Evolutionary conservation across 2,888 invertebrate species (phyloP).

Genomic region (Micoletzkya japonica): DNA sequence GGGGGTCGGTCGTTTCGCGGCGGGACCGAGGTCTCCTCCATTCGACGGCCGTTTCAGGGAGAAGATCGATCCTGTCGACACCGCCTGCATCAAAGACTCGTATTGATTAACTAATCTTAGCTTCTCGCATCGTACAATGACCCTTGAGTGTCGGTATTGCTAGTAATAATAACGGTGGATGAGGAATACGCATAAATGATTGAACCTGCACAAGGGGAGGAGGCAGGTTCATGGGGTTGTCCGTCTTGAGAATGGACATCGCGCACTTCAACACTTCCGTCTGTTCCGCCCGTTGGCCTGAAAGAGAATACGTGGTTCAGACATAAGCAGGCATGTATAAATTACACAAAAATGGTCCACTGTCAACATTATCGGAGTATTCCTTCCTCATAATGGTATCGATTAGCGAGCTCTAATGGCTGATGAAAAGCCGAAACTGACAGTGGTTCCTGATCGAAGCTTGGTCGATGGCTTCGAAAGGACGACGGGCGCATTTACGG

Average conservation of each 20-base stretch:
- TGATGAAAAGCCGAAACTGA: neutral
- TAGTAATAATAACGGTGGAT: too few species aligned
- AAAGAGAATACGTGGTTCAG: neutral
- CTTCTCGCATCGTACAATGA: too few species aligned
- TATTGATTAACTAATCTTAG: too few species aligned
- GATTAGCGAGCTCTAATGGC: neutral
- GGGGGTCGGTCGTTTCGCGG: conserved; percentile 18
- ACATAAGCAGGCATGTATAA: neutral
- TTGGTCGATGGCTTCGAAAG: conserved; percentile 40
- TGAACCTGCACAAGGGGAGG: conserved; percentile 12
- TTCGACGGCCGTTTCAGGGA: conserved; percentile 8
- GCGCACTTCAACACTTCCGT: conserved; percentile 14
- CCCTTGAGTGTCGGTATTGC: too few species aligned
- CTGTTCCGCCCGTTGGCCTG: conserved; percentile 7
- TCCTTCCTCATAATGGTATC: neutral
- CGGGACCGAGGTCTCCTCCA: conserved; percentile 21
- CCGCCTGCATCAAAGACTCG: conserved; percentile 8
- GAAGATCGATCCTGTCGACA: conserved; percentile 2
- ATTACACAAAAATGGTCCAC: neutral
- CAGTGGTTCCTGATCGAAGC: conserved; percentile 32
- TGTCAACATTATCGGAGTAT: too few species aligned
- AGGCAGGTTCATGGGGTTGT: neutral
- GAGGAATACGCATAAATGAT: too few species aligned
- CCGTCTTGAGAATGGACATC: conserved; percentile 12
- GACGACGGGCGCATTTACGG: conserved; percentile 40